phyloP scores from a whole-genome alignment of 2,113 vertebrate genomes.

The Peucedramus taeniatus region DNA sequence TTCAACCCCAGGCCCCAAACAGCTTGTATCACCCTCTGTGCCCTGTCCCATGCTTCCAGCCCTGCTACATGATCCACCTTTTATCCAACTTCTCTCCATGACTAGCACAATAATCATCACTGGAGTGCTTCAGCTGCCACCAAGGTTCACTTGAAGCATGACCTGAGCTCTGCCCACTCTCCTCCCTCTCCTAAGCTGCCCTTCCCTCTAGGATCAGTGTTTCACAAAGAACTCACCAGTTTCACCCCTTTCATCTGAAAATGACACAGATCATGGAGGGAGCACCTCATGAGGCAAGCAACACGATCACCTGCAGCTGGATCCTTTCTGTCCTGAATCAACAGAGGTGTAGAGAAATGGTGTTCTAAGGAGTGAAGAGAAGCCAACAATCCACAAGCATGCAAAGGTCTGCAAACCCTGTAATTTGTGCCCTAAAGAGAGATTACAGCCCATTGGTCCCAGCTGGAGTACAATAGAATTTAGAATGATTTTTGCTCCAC shows the following conservation, averaged over 20 bases:
- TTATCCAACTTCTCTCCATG: neutral
- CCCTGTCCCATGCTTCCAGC: neutral
- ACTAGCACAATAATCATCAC: neutral
- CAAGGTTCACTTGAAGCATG: neutral
- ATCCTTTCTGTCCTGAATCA: neutral
- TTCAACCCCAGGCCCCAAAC: neutral
- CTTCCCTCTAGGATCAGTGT: neutral
- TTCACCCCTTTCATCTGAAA: neutral
- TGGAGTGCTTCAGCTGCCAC: neutral
- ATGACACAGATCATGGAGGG: neutral
- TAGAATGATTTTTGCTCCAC: neutral
- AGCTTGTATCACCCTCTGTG: fast-evolving
- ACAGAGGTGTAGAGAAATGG: neutral
- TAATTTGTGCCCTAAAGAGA: neutral
- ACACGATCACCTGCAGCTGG: neutral
- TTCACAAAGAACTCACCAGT: neutral
- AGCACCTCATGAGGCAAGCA: fast-evolving
- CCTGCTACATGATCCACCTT: neutral
- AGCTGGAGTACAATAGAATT: neutral
- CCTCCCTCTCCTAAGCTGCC: neutral
- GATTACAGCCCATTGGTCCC: neutral
- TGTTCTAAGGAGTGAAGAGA: neutral
- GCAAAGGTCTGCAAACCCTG: neutral
- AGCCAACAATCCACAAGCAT: neutral
- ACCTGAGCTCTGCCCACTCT: neutral